Evolutionary conservation across 2,113 vertebrate genomes (phyloP).

Genomic region (Prunella fulvescens): DNA sequence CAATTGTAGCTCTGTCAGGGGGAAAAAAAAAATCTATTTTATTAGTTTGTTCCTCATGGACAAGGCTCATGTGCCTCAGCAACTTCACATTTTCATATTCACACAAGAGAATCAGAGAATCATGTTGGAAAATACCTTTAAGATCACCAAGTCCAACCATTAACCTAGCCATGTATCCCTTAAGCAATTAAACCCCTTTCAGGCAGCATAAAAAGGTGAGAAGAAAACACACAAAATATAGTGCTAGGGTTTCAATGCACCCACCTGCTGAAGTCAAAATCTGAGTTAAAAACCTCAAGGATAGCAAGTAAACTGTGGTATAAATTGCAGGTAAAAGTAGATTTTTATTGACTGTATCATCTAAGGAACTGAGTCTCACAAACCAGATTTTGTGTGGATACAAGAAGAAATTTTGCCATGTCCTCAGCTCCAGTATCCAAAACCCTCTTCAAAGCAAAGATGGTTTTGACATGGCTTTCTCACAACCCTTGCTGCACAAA

Average conservation of each 20-base stretch:
- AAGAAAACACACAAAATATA: background rate
- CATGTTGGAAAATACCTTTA: background rate
- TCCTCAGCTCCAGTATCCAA: background rate
- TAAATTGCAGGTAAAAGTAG: background rate
- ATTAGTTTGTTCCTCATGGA: background rate
- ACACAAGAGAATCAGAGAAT: background rate
- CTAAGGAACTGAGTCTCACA: background rate
- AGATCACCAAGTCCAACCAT: background rate
- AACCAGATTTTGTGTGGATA: background rate
- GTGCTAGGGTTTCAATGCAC: background rate
- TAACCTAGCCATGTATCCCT: background rate
- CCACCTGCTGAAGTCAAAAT: background rate
- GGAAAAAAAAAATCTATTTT: accelerated
- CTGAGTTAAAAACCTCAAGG: background rate
- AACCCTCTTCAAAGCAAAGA: background rate
- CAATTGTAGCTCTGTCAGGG: background rate
- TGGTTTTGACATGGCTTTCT: background rate
- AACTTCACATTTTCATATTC: background rate
- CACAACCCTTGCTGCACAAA: background rate
- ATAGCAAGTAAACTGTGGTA: background rate
- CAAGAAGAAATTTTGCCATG: background rate
- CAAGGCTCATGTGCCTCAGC: background rate
- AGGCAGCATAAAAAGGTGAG: background rate
- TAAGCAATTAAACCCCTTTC: background rate
- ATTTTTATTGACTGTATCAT: background rate